Evolutionary conservation across 2,888 invertebrate species (phyloP).

Genomic region (Dugesia japonica): DNA sequence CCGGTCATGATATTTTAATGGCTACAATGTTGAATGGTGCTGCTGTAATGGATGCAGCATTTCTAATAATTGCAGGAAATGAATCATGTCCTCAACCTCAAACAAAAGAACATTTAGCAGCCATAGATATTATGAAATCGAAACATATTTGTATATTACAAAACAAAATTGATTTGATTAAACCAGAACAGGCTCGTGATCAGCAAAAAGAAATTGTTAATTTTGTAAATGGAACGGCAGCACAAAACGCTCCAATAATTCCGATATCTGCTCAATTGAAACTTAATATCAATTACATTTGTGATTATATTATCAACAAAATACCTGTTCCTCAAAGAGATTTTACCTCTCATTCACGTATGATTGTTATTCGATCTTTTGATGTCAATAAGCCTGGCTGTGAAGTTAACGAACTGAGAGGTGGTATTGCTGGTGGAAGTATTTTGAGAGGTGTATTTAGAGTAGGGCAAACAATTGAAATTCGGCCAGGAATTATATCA

Average conservation of each 20-base stretch:
- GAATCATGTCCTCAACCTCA: no score
- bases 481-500: no score
- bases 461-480: no score
- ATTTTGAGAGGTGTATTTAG: no score
- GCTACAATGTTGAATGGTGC: slow-evolving; percentile 99
- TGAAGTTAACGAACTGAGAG: no score
- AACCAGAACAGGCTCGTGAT: slow-evolving; percentile 91
- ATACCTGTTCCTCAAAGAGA: slow-evolving; percentile 87
- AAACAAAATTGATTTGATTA: slow-evolving; percentile 96
- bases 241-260: slow-evolving; percentile 90
- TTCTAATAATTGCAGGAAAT: no score
- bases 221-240: slow-evolving; percentile 62
- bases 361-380: no score
- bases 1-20: slow-evolving; percentile 99
- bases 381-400: slow-evolving; percentile 99
- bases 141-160: no score
- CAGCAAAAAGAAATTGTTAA: no score
- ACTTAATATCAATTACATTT: slow-evolving; percentile 93
- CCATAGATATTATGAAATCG: slow-evolving; percentile 97
- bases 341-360: slow-evolving; percentile 77
- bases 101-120: no score
- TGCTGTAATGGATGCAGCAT: slow-evolving; percentile 99
- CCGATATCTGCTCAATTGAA: slow-evolving; percentile 97
- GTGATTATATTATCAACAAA: slow-evolving; percentile 94
- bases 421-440: no score